Evolutionary conservation across 2,797 vertebrate genomes (phyloP).

Genomic region (Dromococcyx pavoninus): DNA sequence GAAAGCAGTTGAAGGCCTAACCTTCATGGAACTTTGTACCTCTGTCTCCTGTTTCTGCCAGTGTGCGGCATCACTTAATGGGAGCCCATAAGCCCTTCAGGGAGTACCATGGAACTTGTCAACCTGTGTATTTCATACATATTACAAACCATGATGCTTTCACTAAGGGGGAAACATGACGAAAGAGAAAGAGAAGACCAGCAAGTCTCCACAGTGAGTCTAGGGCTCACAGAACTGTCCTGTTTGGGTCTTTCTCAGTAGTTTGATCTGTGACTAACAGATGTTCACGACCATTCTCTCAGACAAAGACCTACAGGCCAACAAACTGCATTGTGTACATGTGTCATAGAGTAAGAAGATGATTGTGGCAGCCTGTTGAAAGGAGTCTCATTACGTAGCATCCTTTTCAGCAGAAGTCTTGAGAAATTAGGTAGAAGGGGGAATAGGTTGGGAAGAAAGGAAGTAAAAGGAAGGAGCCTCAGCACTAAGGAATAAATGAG

Average conservation of each 20-base stretch:
- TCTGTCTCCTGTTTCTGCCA: neutral
- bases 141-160: neutral
- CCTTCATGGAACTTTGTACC: rapidly evolving
- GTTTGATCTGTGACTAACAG: neutral
- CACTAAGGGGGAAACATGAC: neutral
- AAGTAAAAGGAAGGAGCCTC: neutral
- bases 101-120: neutral
- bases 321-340: neutral
- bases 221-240: neutral
- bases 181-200: neutral
- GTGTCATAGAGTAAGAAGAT: neutral
- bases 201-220: neutral
- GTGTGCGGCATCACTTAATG: neutral
- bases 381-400: rapidly evolving
- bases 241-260: neutral
- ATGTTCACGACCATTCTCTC: neutral
- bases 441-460: neutral
- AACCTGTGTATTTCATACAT: neutral
- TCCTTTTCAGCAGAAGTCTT: neutral
- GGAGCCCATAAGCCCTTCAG: neutral
- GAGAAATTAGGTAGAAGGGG: neutral
- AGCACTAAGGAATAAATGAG: neutral
- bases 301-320: neutral
- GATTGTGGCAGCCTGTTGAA: neutral
- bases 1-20: neutral